A percentile compares a stretch with the other conserved stretches of the same genome.
Evolutionary conservation across 2,113 vertebrate species (phyloP).

Genomic region (Lucifuga dentata): DNA sequence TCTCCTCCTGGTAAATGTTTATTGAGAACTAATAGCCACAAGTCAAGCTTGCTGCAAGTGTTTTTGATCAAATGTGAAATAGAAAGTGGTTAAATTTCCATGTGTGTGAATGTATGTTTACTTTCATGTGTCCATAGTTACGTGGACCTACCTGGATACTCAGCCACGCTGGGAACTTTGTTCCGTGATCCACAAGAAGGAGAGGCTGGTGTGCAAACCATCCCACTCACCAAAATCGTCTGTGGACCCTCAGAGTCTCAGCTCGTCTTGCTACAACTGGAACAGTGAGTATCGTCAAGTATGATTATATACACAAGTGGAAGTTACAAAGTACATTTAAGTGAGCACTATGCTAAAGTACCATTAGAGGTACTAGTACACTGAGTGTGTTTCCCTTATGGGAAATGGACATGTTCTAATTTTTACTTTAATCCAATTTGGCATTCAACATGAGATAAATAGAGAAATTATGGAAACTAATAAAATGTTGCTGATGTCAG

Average conservation of each 20-base stretch:
- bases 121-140: constrained; percentile 79
- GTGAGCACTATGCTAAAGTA: no score
- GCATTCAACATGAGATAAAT: no score
- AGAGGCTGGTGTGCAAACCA: constrained; percentile 86
- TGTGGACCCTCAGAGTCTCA: constrained; percentile 93
- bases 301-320: not conserved
- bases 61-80: not conserved
- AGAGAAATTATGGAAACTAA: no score
- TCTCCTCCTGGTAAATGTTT: constrained; percentile 90
- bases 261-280: constrained; percentile 93
- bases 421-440: no score
- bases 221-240: constrained; percentile 86
- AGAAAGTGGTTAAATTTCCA: not conserved
- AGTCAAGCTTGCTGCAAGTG: not conserved
- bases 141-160: constrained; percentile 86
- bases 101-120: constrained; percentile 17
- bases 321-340: no score
- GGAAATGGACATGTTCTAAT: no score
- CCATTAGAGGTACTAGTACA: no score
- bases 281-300: constrained; percentile 76
- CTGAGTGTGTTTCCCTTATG: no score
- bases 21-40: constrained; percentile 12
- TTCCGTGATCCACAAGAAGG: constrained; percentile 85
- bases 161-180: constrained; percentile 90
- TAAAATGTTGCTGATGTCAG: no score